phyloP scores from a whole-genome alignment of 2,888 invertebrate species.

The Drosophila pegasa region DNA sequence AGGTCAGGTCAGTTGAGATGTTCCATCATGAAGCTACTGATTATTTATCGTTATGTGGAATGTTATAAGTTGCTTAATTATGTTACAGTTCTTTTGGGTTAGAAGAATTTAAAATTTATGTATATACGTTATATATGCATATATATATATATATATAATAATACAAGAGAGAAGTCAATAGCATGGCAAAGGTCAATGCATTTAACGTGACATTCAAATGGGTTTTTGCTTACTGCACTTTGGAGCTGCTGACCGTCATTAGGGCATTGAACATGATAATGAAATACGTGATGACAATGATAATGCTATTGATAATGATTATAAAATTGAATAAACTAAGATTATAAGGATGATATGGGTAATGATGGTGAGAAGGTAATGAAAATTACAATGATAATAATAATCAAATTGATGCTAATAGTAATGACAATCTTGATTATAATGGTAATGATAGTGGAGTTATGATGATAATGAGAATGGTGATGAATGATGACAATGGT shows the following conservation, averaged over 20 bases:
- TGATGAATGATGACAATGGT: not conserved
- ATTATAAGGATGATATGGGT: not conserved
- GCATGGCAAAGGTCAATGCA: not conserved
- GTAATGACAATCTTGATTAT: too few species aligned
- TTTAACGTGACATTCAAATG: not conserved
- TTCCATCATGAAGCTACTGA: not conserved
- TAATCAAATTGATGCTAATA: not conserved
- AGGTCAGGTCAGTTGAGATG: not conserved
- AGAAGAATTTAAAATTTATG: too few species aligned
- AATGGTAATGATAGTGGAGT: not conserved
- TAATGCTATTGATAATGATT: not conserved
- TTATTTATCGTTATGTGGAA: not conserved
- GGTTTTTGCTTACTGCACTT: not conserved
- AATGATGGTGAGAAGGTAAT: not conserved
- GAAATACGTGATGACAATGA: not conserved
- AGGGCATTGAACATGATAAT: not conserved
- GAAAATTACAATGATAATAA: not conserved
- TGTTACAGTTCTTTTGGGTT: not conserved
- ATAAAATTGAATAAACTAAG: too few species aligned
- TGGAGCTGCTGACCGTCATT: too few species aligned
- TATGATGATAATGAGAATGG: too few species aligned
- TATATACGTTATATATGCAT: too few species aligned
- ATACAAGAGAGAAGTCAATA: not conserved
- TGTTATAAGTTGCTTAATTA: too few species aligned
- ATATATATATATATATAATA: not conserved